A percentile compares a stretch with the other conserved stretches of the same genome.
phyloP scores from a whole-genome alignment of 2,113 vertebrate species.

The Salvator merianae region DNA sequence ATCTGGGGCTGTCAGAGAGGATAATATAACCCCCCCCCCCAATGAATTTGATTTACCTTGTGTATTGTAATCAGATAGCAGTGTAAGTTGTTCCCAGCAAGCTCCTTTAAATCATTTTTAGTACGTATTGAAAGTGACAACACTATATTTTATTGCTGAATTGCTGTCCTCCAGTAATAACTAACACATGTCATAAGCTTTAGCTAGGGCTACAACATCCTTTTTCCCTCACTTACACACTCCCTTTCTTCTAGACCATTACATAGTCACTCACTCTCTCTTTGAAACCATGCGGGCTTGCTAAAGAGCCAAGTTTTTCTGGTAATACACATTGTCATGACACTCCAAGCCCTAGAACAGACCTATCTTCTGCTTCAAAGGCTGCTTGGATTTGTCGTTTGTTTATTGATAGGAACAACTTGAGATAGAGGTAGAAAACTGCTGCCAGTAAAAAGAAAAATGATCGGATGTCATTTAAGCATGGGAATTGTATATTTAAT shows the following conservation, averaged over 20 bases:
- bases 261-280: neutral
- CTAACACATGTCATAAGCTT: conserved; percentile 41
- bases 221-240: conserved; percentile 2
- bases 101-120: conserved; percentile 57
- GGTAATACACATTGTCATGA: neutral
- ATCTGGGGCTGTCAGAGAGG: conserved; percentile 47
- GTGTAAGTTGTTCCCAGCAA: conserved; percentile 36
- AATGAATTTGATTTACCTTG: conserved; percentile 48
- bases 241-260: neutral
- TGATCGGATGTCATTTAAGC: neutral
- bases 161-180: conserved; percentile 48
- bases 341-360: conserved; percentile 7
- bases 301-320: neutral
- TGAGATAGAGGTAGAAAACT: neutral
- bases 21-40: conserved; percentile 44
- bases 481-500: neutral
- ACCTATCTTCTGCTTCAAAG: neutral
- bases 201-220: neutral
- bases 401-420: neutral
- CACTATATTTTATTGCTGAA: conserved; percentile 63
- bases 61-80: conserved; percentile 60
- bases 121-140: conserved; percentile 61
- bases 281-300: neutral
- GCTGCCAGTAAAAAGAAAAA: neutral
- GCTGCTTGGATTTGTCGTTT: neutral